Conservation (phyloP, 1,140 invertebrate species). For the Nomia melanderi region DNA sequence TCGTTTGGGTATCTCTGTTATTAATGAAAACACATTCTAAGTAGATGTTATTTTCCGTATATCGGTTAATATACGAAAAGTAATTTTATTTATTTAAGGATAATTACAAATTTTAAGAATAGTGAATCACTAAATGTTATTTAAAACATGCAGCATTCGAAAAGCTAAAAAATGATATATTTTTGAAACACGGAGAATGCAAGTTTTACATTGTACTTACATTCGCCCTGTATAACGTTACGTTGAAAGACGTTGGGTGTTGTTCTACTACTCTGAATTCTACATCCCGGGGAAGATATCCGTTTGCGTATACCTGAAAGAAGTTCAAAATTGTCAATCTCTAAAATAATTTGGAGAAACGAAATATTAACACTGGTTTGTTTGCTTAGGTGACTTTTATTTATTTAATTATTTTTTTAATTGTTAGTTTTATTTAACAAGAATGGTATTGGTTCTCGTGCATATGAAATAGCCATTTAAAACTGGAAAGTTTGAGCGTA, state of each 20-base stretch:
- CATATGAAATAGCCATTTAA: no score
- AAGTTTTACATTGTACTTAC: slow-evolving; percentile 80
- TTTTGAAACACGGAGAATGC: no score
- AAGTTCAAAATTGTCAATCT: background rate
- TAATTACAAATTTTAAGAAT: no score
- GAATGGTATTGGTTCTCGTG: no score
- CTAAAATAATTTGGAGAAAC: background rate
- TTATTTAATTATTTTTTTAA: no score
- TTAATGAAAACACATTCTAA: background rate
- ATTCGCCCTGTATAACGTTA: slow-evolving; percentile 90
- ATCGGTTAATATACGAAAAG: no score
- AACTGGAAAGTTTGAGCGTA: no score
- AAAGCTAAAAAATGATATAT: no score
- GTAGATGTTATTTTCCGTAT: no score
- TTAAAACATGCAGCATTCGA: background rate
- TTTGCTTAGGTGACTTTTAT: background rate
- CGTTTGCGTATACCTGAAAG: slow-evolving; percentile 90
- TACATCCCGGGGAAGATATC: slow-evolving; percentile 89
- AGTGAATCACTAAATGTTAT: no score
- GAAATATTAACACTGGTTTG: background rate
- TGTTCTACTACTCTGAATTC: slow-evolving; percentile 93
- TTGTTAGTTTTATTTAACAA: no score
- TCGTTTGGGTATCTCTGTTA: slow-evolving; percentile 71
- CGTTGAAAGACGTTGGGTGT: slow-evolving; percentile 91
- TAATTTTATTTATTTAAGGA: no score